Base-by-base conservation (phyloP, 2,113 vertebrate species). In the rat (Rattus norvegicus) region DNA sequence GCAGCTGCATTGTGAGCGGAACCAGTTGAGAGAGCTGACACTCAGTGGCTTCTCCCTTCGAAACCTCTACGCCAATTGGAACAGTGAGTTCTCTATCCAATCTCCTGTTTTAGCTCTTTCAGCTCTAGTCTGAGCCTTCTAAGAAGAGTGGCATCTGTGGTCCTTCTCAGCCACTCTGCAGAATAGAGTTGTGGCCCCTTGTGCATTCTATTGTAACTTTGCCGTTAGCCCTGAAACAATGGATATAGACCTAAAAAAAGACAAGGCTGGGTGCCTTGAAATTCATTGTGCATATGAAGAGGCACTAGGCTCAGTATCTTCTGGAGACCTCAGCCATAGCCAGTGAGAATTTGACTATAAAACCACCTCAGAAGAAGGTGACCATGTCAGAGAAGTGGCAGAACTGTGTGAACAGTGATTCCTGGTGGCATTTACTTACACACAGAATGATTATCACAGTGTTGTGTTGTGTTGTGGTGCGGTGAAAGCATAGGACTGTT, bases 1-100 rank as follows among this genome's bases (percentile, higher is more conserved):
- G 97, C 99, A 99, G 92, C 98, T 99, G 97, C 99, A 99, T 97
- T 99, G 99, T 43, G 99, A 99, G 94, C 98, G 99, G 89, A 99
- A 99, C 98, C 99, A 98, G 91, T 98, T 99, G 98, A 98, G 98
- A 97, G 98, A 99, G 47, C 98, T 99, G 95, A 99, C 99, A 0
- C 98, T 99, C 97, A 99, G 99, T 5, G 99, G 99, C 87, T 99
- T 99, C 97, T 98, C 98, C 33, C 98, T 99, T 95, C 99, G 99
- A 93, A 98, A 98, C 70, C 98, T 99, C 75, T 98, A 99, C 12
- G 99, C 99, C 98, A 98, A 54, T 98, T 98, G 98, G 84, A 99
- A 99, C 98, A 97, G 99, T 99, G 98, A 97, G 99, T 99, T 77
- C 72, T 92, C 11, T 90, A 0, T 93, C 17, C 39, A 85, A 72